Evolutionary conservation across 2,888 invertebrate species (phyloP), one percentile per base, ranked within the genome.

Genomic region (Endotricha flammealis): DNA sequence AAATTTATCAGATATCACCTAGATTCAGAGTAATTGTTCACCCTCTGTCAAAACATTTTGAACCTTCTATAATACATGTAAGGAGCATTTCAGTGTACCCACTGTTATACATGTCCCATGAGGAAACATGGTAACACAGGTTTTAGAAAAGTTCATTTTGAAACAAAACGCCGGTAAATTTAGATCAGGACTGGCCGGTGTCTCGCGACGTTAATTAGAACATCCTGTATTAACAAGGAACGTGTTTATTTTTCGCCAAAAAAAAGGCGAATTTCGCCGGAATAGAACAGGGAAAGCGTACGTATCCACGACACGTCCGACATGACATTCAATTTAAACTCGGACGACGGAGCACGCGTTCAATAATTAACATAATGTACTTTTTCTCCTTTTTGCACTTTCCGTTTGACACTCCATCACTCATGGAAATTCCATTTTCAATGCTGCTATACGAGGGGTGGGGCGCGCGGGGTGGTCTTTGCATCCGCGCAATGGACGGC

Each of bases 351-450:
- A 64, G 64, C 69, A 66, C 74, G 74, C 81, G 76, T 67, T 77
- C 81, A 75, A 85, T 86, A 85, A 85, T 86, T 86, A 86, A 85
- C 85, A 86, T 86, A 85, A 86, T 85, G 75, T 77, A 74, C 78
- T 81, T 85, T 86, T 85, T 79, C 82, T 85, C 78, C 77, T 82
- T 85, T 85, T 85, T 81, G 70, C 79, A 77, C 76, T 78, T 82
- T 75, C 73, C 82, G 83, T 85, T 85, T 86, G 86, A 85, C 86
- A 86, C 85, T 86, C 85, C 86, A 86, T 86, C 86, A 86, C 82
- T 86, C 86, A 86, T 81, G 86, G 85, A 86, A 86, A 86, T 85
- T 85, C 86, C 86, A 85, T 85, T 86, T 85, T 85, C 82, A 83
- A 83, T 83, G 83, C 79, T 78, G 80, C 69, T 76, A 72, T 77